phyloP scores from a whole-genome alignment of 2,888 invertebrate genomes.

The Drosophila prostipennis region DNA sequence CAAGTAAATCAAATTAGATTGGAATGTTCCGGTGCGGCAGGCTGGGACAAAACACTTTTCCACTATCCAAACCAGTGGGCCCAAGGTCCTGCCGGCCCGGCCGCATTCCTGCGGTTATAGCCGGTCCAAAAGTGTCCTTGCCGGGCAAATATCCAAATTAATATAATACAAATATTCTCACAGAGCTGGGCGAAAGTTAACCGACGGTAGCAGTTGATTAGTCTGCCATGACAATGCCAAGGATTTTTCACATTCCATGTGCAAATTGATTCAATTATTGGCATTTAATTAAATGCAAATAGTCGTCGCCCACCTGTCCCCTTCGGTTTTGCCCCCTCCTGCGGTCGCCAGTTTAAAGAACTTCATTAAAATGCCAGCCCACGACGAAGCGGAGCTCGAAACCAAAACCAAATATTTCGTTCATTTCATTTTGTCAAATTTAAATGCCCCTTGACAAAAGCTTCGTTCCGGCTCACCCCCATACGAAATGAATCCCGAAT shows the following conservation, averaged over 20 bases:
- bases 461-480: constrained; percentile 5
- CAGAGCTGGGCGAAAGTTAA: constrained; percentile 48
- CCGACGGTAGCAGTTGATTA: constrained; percentile 63
- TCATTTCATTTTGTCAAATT: constrained; percentile 71
- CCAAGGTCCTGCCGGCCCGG: background rate
- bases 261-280: constrained; percentile 79
- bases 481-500: constrained; percentile 8
- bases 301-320: constrained; percentile 21
- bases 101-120: constrained; percentile 44
- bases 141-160: constrained; percentile 63
- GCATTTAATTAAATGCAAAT: constrained; percentile 76
- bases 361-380: constrained; percentile 70
- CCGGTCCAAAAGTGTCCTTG: constrained; percentile 4
- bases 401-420: constrained; percentile 54
- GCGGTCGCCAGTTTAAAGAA: constrained; percentile 37
- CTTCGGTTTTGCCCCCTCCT: background rate
- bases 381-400: constrained; percentile 32
- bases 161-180: constrained; percentile 70
- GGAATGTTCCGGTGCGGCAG: constrained; percentile 48
- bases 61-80: constrained; percentile 3
- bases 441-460: constrained; percentile 68
- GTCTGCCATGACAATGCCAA: constrained; percentile 56
- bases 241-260: constrained; percentile 69
- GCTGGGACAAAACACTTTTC: constrained; percentile 20
- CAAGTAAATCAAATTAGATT: constrained; percentile 63